These are phyloP conservation scores for Aphelinus atriplicis DNA, from an alignment of 1,140 invertebrate genomes.

Conservation along the genomic window DNA sequence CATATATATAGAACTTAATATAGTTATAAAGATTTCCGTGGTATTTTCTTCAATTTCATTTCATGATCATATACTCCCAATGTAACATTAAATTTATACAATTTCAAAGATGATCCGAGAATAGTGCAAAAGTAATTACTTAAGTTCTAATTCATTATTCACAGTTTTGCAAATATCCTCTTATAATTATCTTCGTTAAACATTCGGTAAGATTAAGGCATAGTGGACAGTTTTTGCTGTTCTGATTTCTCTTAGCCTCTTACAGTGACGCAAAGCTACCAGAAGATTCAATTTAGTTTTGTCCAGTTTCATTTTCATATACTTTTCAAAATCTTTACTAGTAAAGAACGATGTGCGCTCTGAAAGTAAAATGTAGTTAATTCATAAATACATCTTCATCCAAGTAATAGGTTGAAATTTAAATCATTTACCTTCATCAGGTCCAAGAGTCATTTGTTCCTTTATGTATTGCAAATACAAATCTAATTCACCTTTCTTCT, in stretches of 20 bases:
- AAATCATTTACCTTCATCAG: constrained; percentile 45
- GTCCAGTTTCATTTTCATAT: constrained; percentile 55
- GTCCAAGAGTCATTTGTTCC: constrained; percentile 46
- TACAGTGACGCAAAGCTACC: constrained; percentile 58
- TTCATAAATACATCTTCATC: constrained; percentile 28
- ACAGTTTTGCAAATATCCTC: no score
- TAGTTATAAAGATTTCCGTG: no score
- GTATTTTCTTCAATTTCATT: no score
- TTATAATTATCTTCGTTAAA: no score
- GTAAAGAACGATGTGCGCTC: constrained; percentile 58
- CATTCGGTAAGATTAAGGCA: constrained; percentile 40
- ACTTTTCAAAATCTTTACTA: constrained; percentile 55
- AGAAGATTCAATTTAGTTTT: constrained; percentile 60
- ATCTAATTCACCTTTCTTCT: constrained; percentile 59
- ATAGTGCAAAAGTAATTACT: no score
- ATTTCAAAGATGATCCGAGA: no score
- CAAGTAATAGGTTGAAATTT: constrained; percentile 12
- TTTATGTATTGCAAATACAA: constrained; percentile 55
- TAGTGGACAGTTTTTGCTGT: constrained; percentile 54
- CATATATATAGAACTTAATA: no score
- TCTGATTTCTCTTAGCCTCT: constrained; percentile 54
- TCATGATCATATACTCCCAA: no score
- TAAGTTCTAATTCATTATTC: no score
- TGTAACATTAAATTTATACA: no score
- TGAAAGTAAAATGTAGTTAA: constrained; percentile 45